These are phyloP conservation scores for Dysidea cf. avara DNA, from an alignment of 37 sponge, comb jelly and placozoan species.

Conservation along the genomic window DNA sequence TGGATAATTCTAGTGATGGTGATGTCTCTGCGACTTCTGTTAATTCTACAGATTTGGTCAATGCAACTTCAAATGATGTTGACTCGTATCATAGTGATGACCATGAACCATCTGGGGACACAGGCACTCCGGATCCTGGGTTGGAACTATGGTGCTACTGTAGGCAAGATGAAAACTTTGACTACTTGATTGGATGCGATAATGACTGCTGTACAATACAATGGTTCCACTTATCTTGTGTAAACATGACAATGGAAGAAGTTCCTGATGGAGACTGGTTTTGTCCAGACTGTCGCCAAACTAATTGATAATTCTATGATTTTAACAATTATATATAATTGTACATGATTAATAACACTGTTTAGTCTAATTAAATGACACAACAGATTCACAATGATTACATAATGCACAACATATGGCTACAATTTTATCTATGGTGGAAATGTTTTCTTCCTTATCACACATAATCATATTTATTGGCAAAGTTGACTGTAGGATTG, in stretches of 20 bases:
- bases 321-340: slow-evolving; percentile 13
- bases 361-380: neutral
- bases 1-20: too few relatives aligned
- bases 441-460: neutral
- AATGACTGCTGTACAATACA: slow-evolving; percentile 13
- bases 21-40: too few relatives aligned
- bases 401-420: too few relatives aligned
- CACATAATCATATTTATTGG: slow-evolving; percentile 14
- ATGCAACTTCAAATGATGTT: too few relatives aligned
- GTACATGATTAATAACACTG: neutral
- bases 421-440: slow-evolving; percentile 14
- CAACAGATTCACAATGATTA: too few relatives aligned
- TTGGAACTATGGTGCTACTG: too few relatives aligned
- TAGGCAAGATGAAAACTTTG: too few relatives aligned
- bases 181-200: too few relatives aligned
- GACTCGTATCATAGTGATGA: too few relatives aligned
- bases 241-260: slow-evolving; percentile 3
- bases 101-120: too few relatives aligned
- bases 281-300: slow-evolving; percentile 29
- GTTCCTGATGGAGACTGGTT: slow-evolving; percentile 27
- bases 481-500: slow-evolving; percentile 12
- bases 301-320: neutral
- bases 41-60: too few relatives aligned
- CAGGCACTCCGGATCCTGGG: too few relatives aligned
- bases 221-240: slow-evolving; percentile 19